phyloP scores from a whole-genome alignment of 2,888 invertebrate genomes.

The Selenia dentaria region DNA sequence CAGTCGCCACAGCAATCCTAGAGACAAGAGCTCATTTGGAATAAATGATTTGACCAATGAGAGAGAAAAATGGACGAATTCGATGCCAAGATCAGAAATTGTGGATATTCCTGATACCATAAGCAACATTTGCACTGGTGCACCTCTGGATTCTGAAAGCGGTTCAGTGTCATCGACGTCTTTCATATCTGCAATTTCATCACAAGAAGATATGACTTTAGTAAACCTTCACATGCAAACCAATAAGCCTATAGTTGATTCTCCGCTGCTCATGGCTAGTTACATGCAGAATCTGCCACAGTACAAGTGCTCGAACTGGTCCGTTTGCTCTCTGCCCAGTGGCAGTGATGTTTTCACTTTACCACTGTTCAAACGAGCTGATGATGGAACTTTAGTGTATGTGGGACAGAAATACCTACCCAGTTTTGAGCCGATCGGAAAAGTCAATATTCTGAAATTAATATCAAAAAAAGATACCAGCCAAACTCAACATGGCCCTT shows the following conservation, averaged over 20 bases:
- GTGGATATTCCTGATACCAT: slow-evolving; percentile 68
- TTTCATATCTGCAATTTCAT: slow-evolving; percentile 95
- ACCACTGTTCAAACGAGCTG: slow-evolving; percentile 91
- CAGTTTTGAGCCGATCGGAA: slow-evolving; percentile 66
- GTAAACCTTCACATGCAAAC: slow-evolving; percentile 98
- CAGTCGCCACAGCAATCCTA: slow-evolving; percentile 72
- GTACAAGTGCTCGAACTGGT: slow-evolving; percentile 91
- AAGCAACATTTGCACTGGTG: slow-evolving; percentile 70
- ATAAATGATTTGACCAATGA: slow-evolving; percentile 71
- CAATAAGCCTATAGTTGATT: slow-evolving; percentile 95
- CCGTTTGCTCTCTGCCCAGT: slow-evolving; percentile 87
- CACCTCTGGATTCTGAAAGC: slow-evolving; percentile 89
- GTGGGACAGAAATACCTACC: slow-evolving; percentile 85
- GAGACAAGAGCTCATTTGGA: slow-evolving; percentile 84
- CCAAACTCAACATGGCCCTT: slow-evolving; percentile 71
- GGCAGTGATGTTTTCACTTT: slow-evolving; percentile 92
- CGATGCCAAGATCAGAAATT: slow-evolving; percentile 63
- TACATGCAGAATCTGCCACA: slow-evolving; percentile 97
- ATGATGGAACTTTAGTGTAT: slow-evolving; percentile 90
- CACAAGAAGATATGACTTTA: slow-evolving; percentile 95
- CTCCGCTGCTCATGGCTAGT: slow-evolving; percentile 97
- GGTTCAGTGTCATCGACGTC: slow-evolving; percentile 93
- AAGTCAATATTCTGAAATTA: slow-evolving; percentile 66
- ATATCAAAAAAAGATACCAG: slow-evolving; percentile 75
- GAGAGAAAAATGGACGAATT: slow-evolving; percentile 61